Evolutionary conservation across 2,797 vertebrate genomes (phyloP), one percentile per base, ranked within the genome.

Genomic region (Sternarchorhynchus goeldii): DNA sequence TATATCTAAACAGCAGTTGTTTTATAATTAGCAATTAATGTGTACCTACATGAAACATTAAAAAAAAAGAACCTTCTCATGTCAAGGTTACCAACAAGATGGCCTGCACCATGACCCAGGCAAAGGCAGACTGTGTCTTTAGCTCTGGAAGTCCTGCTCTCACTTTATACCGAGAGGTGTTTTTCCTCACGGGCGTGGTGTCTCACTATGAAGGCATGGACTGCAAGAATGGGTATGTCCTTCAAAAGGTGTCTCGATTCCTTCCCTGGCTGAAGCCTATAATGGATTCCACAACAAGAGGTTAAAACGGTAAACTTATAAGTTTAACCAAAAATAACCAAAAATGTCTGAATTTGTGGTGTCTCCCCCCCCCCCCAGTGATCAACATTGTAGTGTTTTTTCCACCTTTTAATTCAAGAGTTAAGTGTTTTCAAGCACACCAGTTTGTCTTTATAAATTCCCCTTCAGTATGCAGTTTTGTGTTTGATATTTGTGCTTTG

Each of bases 231-330:
- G 93, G 93, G 0, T 94, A 90, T 81, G 72, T 94, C 81, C 91
- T 91, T 83, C 92, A 93, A 85, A 94, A 93, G 79, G 92, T 94
- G 60, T 93, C 92, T 0, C 92, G 93, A 50, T 81, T 88, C 77
- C 84, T 92, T 16, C 81, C 82, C 53, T 94, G 93, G 93, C 84
- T 94, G 70, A 81, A 82, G 76, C 7, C 82, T 0, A 17, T 90
- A 25, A 89, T 93, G 89, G 63, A 62, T 50, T 72, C 85, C 10
- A 50, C 12, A 68, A 50, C 12, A 68, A 68, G 3, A 55, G 2
- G 2, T 6, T 53, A 29, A 53, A 55, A 25, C 31, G 16, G 0
- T 50, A 10, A 68, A 3, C 32, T 64, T 16, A 18, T 4, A 36
- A 4, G 29, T 10, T 20, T 34, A 39, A 14, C 32, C 39, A 17